These are phyloP conservation scores for Lepidurus couesii DNA, from an alignment of 1,140 invertebrate species.

Conservation along the genomic window DNA sequence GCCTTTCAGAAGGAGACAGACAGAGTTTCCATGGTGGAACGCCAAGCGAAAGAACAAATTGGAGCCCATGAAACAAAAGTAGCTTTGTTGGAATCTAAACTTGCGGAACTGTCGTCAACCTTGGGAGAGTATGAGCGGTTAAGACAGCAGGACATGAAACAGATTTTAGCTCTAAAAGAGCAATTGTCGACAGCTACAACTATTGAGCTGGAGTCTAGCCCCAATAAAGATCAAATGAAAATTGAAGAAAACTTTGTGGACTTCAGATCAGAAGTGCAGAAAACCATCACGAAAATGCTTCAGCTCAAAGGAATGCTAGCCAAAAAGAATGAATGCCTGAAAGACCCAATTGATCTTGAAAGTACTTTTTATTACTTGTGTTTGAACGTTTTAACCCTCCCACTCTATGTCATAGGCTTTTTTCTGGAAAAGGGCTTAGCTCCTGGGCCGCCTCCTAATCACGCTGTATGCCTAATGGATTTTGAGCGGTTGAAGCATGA, in stretches of 20 bases:
- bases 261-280: slow-evolving; percentile 1
- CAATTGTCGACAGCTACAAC: not conserved
- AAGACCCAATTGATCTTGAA: slow-evolving; percentile 19
- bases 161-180: slow-evolving; percentile 64
- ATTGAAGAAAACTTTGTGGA: not conserved
- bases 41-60: slow-evolving; percentile 58
- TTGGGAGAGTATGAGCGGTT: slow-evolving; percentile 71
- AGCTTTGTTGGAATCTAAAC: slow-evolving; percentile 63
- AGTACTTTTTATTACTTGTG: not conserved
- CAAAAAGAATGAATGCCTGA: slow-evolving; percentile 6
- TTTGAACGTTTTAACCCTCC: not conserved
- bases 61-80: slow-evolving; percentile 68
- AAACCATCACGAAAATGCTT: slow-evolving; percentile 1
- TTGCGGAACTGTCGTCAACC: slow-evolving; percentile 71
- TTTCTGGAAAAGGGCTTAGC: slow-evolving; percentile 6
- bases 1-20: slow-evolving; percentile 63
- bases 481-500: slow-evolving; percentile 46
- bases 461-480: slow-evolving; percentile 43
- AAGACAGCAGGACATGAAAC: slow-evolving; percentile 64
- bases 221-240: not conserved
- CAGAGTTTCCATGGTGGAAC: slow-evolving; percentile 59
- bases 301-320: not conserved
- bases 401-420: not conserved
- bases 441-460: slow-evolving; percentile 23
- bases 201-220: not conserved